These are phyloP conservation scores for Ctenochaetus hawaiiensis DNA, from an alignment of 2,797 vertebrate genomes.

Conservation along the genomic window DNA sequence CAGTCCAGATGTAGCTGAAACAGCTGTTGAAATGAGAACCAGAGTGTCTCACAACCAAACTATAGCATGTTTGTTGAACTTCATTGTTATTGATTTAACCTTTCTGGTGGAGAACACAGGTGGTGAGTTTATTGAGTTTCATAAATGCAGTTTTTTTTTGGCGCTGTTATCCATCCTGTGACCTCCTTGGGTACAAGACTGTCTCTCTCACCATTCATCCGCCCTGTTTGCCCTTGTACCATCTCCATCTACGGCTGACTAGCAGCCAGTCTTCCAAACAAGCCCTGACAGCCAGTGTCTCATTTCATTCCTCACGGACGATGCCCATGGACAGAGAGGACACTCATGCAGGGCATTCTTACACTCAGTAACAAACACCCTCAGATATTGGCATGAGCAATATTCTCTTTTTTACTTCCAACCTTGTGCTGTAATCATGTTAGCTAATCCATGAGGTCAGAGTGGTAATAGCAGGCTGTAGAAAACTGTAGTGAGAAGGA, in stretches of 20 bases:
- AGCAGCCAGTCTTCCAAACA: constrained; percentile 64
- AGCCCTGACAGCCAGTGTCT: constrained; percentile 74
- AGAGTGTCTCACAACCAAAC: not conserved
- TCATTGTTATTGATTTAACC: not conserved
- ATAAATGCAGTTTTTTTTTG: constrained; percentile 21
- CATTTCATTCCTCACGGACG: constrained; percentile 77
- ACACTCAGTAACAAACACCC: constrained; percentile 10
- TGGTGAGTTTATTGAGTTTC: constrained; percentile 2
- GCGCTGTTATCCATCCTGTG: not conserved
- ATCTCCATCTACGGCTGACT: constrained; percentile 45
- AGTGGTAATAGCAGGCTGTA: constrained; percentile 1
- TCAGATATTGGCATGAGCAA: constrained; percentile 54
- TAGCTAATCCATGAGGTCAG: constrained; percentile 43
- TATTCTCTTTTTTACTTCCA: constrained; percentile 26
- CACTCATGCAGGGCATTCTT: constrained; percentile 59
- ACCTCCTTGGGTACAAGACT: constrained; percentile 3
- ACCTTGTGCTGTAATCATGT: constrained; percentile 27
- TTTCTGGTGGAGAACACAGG: not conserved
- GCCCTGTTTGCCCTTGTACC: constrained; percentile 34
- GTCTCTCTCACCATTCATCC: constrained; percentile 30
- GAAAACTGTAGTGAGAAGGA: constrained; percentile 21
- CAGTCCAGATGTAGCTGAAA: constrained; percentile 23
- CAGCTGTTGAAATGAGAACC: constrained; percentile 17
- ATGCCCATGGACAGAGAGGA: constrained; percentile 72
- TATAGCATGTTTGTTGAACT: not conserved